Conservation (phyloP, 2,888 invertebrate genomes). For the Tachina fera region DNA sequence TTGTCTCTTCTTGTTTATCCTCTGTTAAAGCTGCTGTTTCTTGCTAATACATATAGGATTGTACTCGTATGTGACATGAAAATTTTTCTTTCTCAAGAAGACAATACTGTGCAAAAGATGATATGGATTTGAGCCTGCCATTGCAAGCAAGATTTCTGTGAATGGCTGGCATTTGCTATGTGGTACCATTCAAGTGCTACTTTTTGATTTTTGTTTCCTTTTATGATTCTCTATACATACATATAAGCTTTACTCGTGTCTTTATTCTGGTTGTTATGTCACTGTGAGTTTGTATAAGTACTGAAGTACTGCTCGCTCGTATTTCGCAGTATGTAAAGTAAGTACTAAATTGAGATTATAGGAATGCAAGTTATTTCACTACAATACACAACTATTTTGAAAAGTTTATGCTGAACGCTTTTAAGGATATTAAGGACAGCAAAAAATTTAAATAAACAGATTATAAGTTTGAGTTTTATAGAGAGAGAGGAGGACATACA, state of each 20-base stretch:
- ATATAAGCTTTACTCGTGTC: slow-evolving; percentile 22
- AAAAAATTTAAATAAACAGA: slow-evolving; percentile 8
- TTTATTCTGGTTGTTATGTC: slow-evolving; percentile 21
- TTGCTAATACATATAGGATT: slow-evolving; percentile 18
- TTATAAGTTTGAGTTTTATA: neutral
- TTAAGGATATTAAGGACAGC: slow-evolving; percentile 41
- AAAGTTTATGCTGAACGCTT: slow-evolving; percentile 48
- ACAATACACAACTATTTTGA: slow-evolving; percentile 47
- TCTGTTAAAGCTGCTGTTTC: neutral
- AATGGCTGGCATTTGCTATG: slow-evolving; percentile 68
- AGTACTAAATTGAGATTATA: slow-evolving; percentile 63
- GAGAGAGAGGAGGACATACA: neutral
- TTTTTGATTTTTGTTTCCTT: slow-evolving; percentile 42
- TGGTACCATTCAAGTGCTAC: slow-evolving; percentile 59
- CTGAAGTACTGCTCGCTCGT: slow-evolving; percentile 12
- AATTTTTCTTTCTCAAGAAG: slow-evolving; percentile 28
- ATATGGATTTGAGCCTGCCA: slow-evolving; percentile 63
- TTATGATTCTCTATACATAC: slow-evolving; percentile 23
- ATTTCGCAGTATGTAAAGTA: slow-evolving; percentile 23
- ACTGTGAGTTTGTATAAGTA: slow-evolving; percentile 35
- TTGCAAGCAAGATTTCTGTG: slow-evolving; percentile 61
- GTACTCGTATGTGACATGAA: slow-evolving; percentile 6
- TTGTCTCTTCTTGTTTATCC: slow-evolving; percentile 46
- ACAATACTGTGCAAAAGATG: slow-evolving; percentile 54
- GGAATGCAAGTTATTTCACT: slow-evolving; percentile 48